These are phyloP conservation scores for Baccha elongata DNA, from an alignment of 2,888 invertebrate species.

Conservation along the genomic window DNA sequence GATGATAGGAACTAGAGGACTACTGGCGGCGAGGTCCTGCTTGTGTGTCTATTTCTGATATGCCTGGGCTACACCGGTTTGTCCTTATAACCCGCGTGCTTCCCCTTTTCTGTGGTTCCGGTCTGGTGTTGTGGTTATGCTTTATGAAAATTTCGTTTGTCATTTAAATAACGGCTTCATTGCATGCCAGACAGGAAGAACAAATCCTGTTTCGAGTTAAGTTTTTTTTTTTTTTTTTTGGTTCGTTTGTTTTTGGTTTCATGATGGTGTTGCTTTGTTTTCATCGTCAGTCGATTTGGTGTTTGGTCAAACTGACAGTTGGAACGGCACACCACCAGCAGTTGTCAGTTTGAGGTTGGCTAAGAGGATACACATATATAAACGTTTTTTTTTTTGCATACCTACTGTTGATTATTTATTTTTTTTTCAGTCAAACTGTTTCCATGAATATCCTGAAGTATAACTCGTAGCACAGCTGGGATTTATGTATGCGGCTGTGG, in stretches of 20 bases:
- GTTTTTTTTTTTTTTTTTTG: slow-evolving; percentile 17
- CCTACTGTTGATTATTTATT: slow-evolving; percentile 19
- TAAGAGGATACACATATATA: slow-evolving; percentile 52
- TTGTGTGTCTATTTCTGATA: slow-evolving; percentile 1
- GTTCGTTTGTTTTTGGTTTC: slow-evolving; percentile 27
- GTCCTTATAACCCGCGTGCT: slow-evolving; percentile 26
- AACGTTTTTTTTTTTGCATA: slow-evolving; percentile 16
- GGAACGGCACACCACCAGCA: slow-evolving; percentile 7
- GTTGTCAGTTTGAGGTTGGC: slow-evolving; percentile 58
- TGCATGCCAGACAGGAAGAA: slow-evolving; percentile 73
- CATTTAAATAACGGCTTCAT: slow-evolving; percentile 74
- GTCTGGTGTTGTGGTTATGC: slow-evolving; percentile 73
- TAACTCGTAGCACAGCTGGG: slow-evolving; percentile 59
- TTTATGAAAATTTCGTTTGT: slow-evolving; percentile 73
- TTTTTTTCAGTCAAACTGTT: slow-evolving; percentile 27
- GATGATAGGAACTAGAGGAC: slow-evolving; percentile 16
- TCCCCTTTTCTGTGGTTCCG: slow-evolving; percentile 44
- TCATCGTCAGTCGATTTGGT: slow-evolving; percentile 50
- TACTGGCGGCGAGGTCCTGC: neutral
- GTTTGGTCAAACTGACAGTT: slow-evolving; percentile 47
- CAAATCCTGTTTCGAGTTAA: slow-evolving; percentile 66
- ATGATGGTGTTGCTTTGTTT: slow-evolving; percentile 31
- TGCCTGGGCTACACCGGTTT: neutral
- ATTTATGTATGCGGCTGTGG: slow-evolving; percentile 49
- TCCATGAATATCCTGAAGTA: slow-evolving; percentile 62